A percentile compares a stretch with the other conserved stretches of the same genome.
phyloP scores from a whole-genome alignment of 2,888 invertebrate genomes.

The Argyresthia goedartella region DNA sequence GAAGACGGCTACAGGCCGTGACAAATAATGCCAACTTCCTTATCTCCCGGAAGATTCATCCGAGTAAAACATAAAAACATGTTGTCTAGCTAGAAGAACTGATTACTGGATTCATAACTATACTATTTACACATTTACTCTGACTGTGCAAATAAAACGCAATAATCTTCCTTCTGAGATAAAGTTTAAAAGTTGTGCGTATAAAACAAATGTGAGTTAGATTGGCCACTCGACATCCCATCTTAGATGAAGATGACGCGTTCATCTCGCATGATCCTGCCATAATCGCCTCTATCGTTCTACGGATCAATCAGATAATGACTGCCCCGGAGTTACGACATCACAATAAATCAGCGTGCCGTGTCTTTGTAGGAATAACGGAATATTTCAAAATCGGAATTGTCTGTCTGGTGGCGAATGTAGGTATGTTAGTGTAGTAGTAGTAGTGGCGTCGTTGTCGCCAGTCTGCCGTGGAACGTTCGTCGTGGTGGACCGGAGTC shows the following conservation, averaged over 20 bases:
- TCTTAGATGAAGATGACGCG: neutral
- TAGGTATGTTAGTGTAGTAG: constrained; percentile 16
- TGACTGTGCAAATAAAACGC: neutral
- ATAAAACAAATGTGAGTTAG: neutral
- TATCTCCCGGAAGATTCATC: constrained; percentile 40
- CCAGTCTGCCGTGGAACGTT: constrained; percentile 61
- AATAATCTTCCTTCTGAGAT: neutral
- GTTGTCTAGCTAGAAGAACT: neutral
- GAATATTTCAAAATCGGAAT: constrained; percentile 66
- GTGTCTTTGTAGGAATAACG: constrained; percentile 48
- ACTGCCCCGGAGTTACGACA: constrained; percentile 9
- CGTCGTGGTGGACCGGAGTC: constrained; percentile 33
- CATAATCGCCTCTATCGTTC: neutral
- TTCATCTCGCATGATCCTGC: neutral
- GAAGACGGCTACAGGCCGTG: neutral
- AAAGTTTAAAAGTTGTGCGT: neutral
- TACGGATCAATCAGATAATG: constrained; percentile 12
- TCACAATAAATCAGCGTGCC: constrained; percentile 24
- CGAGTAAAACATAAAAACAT: constrained; percentile 7
- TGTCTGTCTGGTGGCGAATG: constrained; percentile 41
- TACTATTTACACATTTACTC: neutral
- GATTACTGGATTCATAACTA: neutral
- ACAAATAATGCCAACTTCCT: constrained; percentile 27
- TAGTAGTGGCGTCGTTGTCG: constrained; percentile 23
- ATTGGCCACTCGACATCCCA: neutral